Conservation (phyloP, 2,888 invertebrate genomes). For the Acronicta aceris region DNA sequence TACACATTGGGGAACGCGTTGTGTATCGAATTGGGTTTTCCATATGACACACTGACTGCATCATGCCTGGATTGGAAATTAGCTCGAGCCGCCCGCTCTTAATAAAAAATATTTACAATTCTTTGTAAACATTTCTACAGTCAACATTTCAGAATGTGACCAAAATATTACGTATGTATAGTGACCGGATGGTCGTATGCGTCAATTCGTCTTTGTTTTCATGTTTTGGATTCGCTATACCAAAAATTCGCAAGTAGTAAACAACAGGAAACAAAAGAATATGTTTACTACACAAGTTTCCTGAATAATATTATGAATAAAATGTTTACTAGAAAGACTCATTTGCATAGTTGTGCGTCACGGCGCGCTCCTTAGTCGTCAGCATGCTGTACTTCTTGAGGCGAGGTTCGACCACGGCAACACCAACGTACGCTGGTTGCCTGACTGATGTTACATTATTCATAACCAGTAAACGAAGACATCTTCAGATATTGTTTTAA, state of each 20-base stretch:
- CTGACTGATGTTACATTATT: conserved; percentile 37
- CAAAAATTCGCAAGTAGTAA: conserved; percentile 11
- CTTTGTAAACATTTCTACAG: too few relatives aligned
- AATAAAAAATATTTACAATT: too few relatives aligned
- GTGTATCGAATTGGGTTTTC: too few relatives aligned
- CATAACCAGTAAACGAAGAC: conserved; percentile 21
- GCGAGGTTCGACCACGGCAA: conserved; percentile 10
- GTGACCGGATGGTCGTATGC: conserved; percentile 3
- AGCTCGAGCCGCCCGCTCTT: too few relatives aligned
- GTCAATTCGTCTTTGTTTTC: conserved; percentile 28
- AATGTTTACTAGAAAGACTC: conserved; percentile 18
- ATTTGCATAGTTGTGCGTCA: conserved; percentile 37
- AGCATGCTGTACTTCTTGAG: not conserved
- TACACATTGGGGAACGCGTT: too few relatives aligned
- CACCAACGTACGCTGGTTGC: conserved; percentile 3
- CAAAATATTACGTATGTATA: not conserved
- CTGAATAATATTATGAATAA: conserved; percentile 21
- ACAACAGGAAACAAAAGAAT: conserved; percentile 19
- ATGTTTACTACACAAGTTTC: conserved; percentile 30
- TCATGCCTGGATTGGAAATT: too few relatives aligned
- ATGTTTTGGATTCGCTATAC: conserved; percentile 1
- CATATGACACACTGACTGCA: too few relatives aligned
- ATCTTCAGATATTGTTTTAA: conserved; percentile 21
- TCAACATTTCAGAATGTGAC: not conserved
- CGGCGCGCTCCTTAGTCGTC: not conserved